Conservation (phyloP, 1,140 invertebrate genomes). For the Ectropis grisescens region DNA sequence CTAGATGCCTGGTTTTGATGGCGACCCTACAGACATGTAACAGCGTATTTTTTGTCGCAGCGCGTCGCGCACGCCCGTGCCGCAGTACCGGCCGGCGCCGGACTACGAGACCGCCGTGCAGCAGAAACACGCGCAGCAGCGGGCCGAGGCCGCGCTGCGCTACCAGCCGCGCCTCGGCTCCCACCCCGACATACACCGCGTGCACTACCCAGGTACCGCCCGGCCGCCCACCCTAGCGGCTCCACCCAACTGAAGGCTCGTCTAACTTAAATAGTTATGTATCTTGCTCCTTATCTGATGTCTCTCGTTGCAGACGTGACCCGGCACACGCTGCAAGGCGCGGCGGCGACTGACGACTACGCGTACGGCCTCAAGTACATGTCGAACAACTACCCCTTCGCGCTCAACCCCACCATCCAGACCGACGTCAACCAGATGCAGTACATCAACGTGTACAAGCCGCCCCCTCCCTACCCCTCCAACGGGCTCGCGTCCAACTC, state of each 20-base stretch:
- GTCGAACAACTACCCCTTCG: slow-evolving; percentile 42
- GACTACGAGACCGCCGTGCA: slow-evolving; percentile 95
- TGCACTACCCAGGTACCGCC: slow-evolving; percentile 75
- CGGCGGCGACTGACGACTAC: slow-evolving; percentile 40
- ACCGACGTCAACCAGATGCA: slow-evolving; percentile 62
- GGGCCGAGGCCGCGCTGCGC: slow-evolving; percentile 48
- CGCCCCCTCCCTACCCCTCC: slow-evolving; percentile 85
- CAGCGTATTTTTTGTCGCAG: too few species aligned
- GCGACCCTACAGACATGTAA: too few species aligned
- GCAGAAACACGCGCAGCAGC: slow-evolving; percentile 76
- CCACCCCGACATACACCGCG: slow-evolving; percentile 75
- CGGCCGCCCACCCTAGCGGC: too few species aligned
- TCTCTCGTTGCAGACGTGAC: too few species aligned
- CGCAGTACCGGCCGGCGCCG: slow-evolving; percentile 91
- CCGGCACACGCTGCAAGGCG: slow-evolving; percentile 65
- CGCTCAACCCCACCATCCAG: slow-evolving; percentile 51
- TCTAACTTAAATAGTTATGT: too few species aligned
- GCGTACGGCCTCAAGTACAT: slow-evolving; percentile 40
- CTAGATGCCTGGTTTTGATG: too few species aligned
- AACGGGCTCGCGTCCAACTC: slow-evolving; percentile 81
- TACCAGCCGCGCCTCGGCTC: slow-evolving; percentile 70
- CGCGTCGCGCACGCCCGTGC: slow-evolving; percentile 80
- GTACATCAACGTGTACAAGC: slow-evolving; percentile 82
- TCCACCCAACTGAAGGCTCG: too few species aligned
- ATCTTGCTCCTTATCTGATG: too few species aligned